A percentile compares a stretch with the other conserved stretches of the same genome.
Conservation (phyloP, 2,888 invertebrate species). For the Synanthedon myopaeformis region DNA sequence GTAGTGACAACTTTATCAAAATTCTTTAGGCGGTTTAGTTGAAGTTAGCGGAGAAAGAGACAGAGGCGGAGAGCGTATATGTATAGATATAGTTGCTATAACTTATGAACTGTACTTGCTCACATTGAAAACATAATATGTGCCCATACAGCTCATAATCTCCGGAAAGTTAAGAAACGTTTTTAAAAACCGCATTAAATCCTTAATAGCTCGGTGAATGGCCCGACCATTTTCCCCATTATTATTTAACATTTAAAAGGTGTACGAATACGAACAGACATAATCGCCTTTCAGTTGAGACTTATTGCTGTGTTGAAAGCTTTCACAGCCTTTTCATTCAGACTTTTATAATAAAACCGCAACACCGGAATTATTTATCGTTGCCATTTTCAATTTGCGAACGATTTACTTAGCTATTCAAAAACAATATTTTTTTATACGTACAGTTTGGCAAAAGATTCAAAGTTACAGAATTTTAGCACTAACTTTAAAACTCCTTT, state of each 20-base stretch:
- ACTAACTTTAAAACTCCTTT: too few relatives aligned
- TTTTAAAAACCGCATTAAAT: background rate
- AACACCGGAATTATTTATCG: constrained; percentile 54
- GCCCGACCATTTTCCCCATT: background rate
- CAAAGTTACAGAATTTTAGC: too few relatives aligned
- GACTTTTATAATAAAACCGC: constrained; percentile 43
- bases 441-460: background rate
- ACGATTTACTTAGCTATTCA: constrained; percentile 26
- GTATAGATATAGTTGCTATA: too few relatives aligned
- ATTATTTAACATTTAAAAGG: constrained; percentile 11
- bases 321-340: constrained; percentile 40
- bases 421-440: constrained; percentile 16
- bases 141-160: constrained; percentile 11
- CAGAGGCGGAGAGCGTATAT: too few relatives aligned
- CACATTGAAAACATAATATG: constrained; percentile 6
- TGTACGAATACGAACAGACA: constrained; percentile 34
- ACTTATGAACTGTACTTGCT: too few relatives aligned
- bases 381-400: constrained; percentile 41
- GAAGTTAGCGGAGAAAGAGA: too few relatives aligned
- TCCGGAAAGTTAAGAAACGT: constrained; percentile 2
- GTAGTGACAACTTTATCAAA: too few relatives aligned
- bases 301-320: constrained; percentile 52
- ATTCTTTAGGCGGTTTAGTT: too few relatives aligned
- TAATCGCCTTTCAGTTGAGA: constrained; percentile 56
- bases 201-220: background rate